Percentiles rank a stretch among this genome's conserved stretches.
Conservation (phyloP, 2,113 vertebrate genomes). For the Dascyllus trimaculatus region DNA sequence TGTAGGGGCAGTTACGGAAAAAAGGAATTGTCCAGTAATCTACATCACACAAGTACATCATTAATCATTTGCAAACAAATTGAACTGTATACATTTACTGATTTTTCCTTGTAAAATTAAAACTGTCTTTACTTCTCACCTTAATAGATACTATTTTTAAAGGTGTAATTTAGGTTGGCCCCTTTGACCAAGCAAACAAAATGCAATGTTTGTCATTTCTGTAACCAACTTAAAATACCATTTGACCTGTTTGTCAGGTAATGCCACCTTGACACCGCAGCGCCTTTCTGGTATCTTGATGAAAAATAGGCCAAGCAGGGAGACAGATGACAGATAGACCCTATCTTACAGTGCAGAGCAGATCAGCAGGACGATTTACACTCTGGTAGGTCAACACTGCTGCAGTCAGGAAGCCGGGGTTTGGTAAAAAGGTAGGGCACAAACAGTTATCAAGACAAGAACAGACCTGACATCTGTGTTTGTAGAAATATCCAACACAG, state of each 20-base stretch:
- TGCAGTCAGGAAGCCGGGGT: background rate
- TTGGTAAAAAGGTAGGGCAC: background rate
- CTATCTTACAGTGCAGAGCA: background rate
- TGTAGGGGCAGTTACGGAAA: background rate
- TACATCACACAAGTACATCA: background rate
- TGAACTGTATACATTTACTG: too few relatives aligned
- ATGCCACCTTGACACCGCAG: background rate
- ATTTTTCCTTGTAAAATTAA: too few relatives aligned
- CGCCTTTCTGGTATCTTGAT: background rate
- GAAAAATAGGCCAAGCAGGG: conserved; percentile 12
- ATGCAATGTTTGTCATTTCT: background rate
- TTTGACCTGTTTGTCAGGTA: conserved; percentile 14
- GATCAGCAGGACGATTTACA: conserved; percentile 7
- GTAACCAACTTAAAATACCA: background rate
- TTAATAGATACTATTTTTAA: too few relatives aligned
- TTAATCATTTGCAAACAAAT: too few relatives aligned
- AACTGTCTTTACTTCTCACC: too few relatives aligned
- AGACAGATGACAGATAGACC: conserved; percentile 1
- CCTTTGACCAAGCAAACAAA: background rate
- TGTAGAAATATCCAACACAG: conserved; percentile 5
- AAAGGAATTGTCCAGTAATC: background rate
- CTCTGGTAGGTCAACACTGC: conserved; percentile 1
- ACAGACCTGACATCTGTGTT: conserved; percentile 11
- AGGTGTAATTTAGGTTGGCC: too few relatives aligned
- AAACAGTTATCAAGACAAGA: conserved; percentile 38